A percentile compares a stretch with the other conserved stretches of the same genome.
Conservation (phyloP, 2,797 vertebrate species). For the Parauchenoglanis ngamensis region DNA sequence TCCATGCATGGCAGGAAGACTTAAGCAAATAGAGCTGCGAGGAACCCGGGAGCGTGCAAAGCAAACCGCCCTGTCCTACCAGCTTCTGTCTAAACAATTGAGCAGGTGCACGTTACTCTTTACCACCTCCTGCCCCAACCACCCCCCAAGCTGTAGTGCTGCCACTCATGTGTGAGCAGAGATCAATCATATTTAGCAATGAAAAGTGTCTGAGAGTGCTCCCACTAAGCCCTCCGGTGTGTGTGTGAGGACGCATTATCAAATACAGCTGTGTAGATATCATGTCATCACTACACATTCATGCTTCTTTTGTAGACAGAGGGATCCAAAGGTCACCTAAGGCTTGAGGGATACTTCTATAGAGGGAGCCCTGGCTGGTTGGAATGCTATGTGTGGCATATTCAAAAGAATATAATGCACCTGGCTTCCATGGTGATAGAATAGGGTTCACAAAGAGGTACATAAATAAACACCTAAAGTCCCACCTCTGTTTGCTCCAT, state of each 20-base stretch:
- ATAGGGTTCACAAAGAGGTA: conserved; percentile 32
- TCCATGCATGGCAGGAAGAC: conserved; percentile 71
- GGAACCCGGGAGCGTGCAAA: conserved; percentile 56
- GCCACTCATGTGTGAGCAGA: conserved; percentile 48
- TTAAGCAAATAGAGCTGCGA: conserved; percentile 67
- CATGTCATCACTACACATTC: conserved; percentile 48
- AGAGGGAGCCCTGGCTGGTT: conserved; percentile 41
- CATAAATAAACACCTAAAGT: conserved; percentile 29
- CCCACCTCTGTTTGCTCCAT: conserved; percentile 44
- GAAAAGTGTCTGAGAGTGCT: conserved; percentile 63
- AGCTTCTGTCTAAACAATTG: conserved; percentile 66
- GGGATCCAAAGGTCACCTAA: conserved; percentile 42
- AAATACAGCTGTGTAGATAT: conserved; percentile 55
- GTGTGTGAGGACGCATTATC: conserved; percentile 30
- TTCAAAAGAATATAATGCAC: conserved; percentile 46
- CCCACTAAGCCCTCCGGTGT: conserved; percentile 28
- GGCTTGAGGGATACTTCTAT: conserved; percentile 36
- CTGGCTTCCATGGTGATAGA: conserved; percentile 39
- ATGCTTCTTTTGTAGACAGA: conserved; percentile 42
- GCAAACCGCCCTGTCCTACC: conserved; percentile 58
- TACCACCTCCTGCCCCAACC: conserved; percentile 59
- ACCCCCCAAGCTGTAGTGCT: conserved; percentile 59
- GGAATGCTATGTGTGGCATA: conserved; percentile 23
- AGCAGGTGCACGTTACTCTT: conserved; percentile 70
- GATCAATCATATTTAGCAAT: conserved; percentile 56